phyloP scores from a whole-genome alignment of 92 coral and sea anemone genomes.

The Epizoanthus fatuus region DNA sequence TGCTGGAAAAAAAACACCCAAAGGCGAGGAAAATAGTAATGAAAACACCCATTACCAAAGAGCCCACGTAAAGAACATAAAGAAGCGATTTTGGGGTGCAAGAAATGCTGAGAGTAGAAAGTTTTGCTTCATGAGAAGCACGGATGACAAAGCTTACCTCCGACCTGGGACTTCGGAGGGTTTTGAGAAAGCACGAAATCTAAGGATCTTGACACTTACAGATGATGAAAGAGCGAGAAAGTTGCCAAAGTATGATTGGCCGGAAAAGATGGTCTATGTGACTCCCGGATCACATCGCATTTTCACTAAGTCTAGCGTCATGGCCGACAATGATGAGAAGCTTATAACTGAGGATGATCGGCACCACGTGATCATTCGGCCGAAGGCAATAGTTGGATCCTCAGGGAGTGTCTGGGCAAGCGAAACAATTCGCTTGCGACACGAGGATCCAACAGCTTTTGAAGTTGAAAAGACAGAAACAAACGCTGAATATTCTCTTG shows the following conservation, averaged over 20 bases:
- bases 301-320: slow-evolving; percentile 33
- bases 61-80: slow-evolving; percentile 17
- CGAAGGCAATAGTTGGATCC: slow-evolving; percentile 28
- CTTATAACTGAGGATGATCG: slow-evolving; percentile 18
- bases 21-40: slow-evolving; percentile 23
- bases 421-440: slow-evolving; percentile 47
- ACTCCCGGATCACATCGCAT: slow-evolving; percentile 39
- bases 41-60: slow-evolving; percentile 22
- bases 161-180: slow-evolving; percentile 49
- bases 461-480: slow-evolving; percentile 13
- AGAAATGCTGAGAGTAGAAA: slow-evolving; percentile 17
- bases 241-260: slow-evolving; percentile 18
- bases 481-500: slow-evolving; percentile 12
- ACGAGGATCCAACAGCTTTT: slow-evolving; percentile 39
- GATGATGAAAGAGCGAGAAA: slow-evolving; percentile 8
- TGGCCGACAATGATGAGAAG: slow-evolving; percentile 28
- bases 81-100: slow-evolving; percentile 25
- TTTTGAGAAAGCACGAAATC: slow-evolving; percentile 20
- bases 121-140: slow-evolving; percentile 48
- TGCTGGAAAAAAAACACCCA: slow-evolving; percentile 35
- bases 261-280: slow-evolving; percentile 33
- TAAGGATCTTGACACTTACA: slow-evolving; percentile 2
- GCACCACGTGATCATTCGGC: slow-evolving; percentile 7
- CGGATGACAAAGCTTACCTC: slow-evolving; percentile 47
- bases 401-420: slow-evolving; percentile 30